phyloP scores from a whole-genome alignment of 2,888 invertebrate genomes.

The Plagodis pulveraria region DNA sequence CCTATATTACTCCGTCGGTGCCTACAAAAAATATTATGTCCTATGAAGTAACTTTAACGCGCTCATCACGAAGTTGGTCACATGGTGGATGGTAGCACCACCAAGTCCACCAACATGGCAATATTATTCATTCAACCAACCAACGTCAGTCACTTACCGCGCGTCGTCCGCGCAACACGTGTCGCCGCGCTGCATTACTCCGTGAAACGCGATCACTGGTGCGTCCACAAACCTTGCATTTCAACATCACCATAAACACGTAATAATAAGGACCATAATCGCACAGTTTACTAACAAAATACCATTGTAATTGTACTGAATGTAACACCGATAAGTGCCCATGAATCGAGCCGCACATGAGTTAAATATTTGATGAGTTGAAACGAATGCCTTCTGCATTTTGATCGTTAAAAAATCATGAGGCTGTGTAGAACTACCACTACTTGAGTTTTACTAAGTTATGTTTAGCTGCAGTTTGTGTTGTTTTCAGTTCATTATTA shows the following conservation, averaged over 20 bases:
- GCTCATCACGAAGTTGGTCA: constrained; percentile 72
- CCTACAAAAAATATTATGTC: constrained; percentile 18
- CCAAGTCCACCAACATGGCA: constrained; percentile 74
- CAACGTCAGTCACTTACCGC: constrained; percentile 65
- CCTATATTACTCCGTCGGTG: constrained; percentile 11
- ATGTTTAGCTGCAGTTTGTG: constrained; percentile 8
- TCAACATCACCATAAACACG: constrained; percentile 22
- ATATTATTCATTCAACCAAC: constrained; percentile 28
- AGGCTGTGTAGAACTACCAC: constrained; percentile 9
- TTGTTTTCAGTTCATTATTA: constrained; percentile 6
- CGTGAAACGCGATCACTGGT: constrained; percentile 58
- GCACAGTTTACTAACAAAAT: constrained; percentile 27
- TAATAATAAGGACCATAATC: constrained; percentile 33
- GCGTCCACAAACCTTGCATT: constrained; percentile 52
- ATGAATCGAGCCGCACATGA: constrained; percentile 32
- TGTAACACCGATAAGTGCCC: constrained; percentile 25
- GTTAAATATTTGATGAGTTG: constrained; percentile 48
- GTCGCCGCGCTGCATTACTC: constrained; percentile 40
- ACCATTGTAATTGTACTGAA: constrained; percentile 38
- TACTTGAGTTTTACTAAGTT: background rate
- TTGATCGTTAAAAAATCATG: constrained; percentile 30
- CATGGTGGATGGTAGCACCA: constrained; percentile 70
- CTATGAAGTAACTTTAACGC: constrained; percentile 53
- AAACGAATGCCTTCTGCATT: constrained; percentile 47
- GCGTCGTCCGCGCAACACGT: constrained; percentile 72